Conservation (phyloP, 2,888 invertebrate genomes). For the Epiblema foenella region DNA sequence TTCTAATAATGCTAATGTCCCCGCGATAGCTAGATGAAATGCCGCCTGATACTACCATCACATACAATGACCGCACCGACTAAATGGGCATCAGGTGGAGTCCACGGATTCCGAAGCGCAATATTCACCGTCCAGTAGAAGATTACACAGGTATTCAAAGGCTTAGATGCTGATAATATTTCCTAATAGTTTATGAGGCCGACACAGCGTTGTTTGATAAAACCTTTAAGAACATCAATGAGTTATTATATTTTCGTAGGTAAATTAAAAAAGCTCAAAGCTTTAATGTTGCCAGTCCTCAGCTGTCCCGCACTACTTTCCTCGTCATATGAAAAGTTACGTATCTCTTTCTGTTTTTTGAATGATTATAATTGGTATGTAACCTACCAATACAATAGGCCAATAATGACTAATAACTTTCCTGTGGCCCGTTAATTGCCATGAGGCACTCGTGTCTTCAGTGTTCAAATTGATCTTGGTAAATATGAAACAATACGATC, state of each 20-base stretch:
- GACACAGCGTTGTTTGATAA: slow-evolving; percentile 8
- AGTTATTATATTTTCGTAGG: not conserved
- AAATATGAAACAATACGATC: not conserved
- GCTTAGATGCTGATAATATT: slow-evolving; percentile 37
- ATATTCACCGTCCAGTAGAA: slow-evolving; percentile 64
- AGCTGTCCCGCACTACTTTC: no score
- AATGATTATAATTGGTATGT: no score
- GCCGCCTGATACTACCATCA: slow-evolving; percentile 71
- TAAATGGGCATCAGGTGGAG: slow-evolving; percentile 72
- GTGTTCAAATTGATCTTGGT: not conserved
- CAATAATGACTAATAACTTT: no score
- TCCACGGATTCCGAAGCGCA: slow-evolving; percentile 63
- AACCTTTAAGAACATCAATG: slow-evolving; percentile 9
- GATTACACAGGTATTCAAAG: slow-evolving; percentile 48
- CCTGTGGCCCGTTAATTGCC: no score
- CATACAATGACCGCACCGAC: slow-evolving; percentile 73
- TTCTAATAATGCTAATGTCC: slow-evolving; percentile 83
- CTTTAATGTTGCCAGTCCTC: not conserved
- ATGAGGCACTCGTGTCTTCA: no score
- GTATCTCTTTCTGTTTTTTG: no score
- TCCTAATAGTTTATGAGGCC: slow-evolving; percentile 24
- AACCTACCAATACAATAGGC: no score
- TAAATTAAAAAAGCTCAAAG: not conserved
- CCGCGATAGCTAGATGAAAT: slow-evolving; percentile 68
- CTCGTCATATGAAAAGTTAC: no score